Evolutionary conservation across 2,797 vertebrate genomes (phyloP).

Genomic region (Hydrophis major): DNA sequence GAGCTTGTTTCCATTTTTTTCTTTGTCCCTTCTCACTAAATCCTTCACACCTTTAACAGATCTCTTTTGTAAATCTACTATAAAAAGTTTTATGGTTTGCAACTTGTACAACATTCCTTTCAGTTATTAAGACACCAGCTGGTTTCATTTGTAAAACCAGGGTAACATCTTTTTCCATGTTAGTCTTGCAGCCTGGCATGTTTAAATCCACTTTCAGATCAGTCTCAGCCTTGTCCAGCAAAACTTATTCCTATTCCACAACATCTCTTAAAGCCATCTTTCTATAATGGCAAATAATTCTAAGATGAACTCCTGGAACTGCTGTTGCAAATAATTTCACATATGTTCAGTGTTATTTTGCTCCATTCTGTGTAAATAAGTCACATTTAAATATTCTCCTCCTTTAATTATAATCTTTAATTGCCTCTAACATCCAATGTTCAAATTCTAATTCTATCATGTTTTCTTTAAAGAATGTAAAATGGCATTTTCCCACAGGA

Average conservation of each 20-base stretch:
- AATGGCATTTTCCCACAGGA: neutral
- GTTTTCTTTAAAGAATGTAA: neutral
- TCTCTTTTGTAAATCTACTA: neutral
- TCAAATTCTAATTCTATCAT: neutral
- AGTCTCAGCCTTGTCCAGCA: neutral
- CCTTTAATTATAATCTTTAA: neutral
- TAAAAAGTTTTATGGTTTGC: neutral
- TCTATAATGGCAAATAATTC: neutral
- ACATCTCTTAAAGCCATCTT: neutral
- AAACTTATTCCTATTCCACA: neutral
- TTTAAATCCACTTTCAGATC: neutral
- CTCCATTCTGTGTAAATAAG: neutral
- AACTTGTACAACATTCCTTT: neutral
- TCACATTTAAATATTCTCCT: neutral
- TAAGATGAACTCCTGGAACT: neutral
- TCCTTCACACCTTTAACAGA: neutral
- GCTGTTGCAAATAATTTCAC: neutral
- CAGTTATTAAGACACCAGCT: neutral
- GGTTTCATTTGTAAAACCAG: neutral
- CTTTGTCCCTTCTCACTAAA: neutral
- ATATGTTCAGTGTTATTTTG: neutral
- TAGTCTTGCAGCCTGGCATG: neutral
- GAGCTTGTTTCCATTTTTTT: neutral
- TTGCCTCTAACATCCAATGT: neutral
- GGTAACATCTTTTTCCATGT: neutral